Percentiles rank a stretch among this genome's conserved stretches.
Evolutionary conservation across 2,113 vertebrate genomes (phyloP).

Genomic region (Myotis brandtii): DNA sequence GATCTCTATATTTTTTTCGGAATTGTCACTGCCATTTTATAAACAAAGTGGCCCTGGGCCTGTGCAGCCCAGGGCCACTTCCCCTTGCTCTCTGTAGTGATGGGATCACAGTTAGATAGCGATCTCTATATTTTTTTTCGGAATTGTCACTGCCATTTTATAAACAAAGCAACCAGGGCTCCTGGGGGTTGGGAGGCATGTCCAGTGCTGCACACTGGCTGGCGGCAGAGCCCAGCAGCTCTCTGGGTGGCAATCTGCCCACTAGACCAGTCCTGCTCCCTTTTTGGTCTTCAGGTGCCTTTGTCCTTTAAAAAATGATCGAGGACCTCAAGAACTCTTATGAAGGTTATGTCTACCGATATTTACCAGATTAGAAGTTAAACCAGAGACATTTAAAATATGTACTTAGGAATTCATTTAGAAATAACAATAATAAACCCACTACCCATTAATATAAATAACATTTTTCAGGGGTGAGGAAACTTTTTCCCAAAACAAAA

Average conservation of each 20-base stretch:
- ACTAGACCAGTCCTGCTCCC: background rate
- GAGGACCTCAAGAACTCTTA: background rate
- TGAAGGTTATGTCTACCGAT: background rate
- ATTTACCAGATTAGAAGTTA: background rate
- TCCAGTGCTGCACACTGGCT: fast-evolving
- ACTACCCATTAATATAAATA: background rate
- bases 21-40: too few species aligned
- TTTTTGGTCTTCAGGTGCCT: background rate
- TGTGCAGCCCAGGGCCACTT: background rate
- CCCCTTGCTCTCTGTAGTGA: too few species aligned
- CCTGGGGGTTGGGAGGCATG: fast-evolving
- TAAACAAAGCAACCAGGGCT: background rate
- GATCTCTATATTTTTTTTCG: background rate
- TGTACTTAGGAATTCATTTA: background rate
- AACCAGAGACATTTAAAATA: background rate
- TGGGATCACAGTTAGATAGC: background rate
- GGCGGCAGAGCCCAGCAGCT: fast-evolving
- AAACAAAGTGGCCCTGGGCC: background rate
- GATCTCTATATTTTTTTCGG: too few species aligned
- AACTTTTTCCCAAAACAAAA: slow-evolving; percentile 10
- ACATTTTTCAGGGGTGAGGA: background rate
- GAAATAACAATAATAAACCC: background rate
- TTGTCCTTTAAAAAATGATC: background rate
- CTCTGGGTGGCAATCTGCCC: background rate
- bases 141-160: background rate